These are phyloP conservation scores for Drosophila albomicans DNA, from an alignment of 1,140 invertebrate species.

Conservation along the genomic window DNA sequence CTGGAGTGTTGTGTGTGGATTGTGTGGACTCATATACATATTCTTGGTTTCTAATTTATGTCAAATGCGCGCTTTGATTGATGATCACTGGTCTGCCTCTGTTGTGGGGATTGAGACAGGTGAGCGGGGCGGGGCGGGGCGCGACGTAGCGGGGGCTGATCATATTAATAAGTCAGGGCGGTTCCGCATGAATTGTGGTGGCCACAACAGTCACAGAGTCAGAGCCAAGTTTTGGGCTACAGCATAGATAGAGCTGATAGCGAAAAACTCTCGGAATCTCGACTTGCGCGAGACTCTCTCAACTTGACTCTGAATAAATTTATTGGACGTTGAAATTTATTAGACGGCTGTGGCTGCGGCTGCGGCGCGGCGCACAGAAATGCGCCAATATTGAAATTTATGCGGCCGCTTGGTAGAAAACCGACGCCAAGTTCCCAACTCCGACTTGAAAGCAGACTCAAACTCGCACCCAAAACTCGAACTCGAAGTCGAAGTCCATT, in stretches of 20 bases:
- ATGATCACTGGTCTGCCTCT: constrained; percentile 56
- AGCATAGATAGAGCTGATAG: constrained; percentile 15
- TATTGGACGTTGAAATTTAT: constrained; percentile 77
- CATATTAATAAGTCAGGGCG: constrained; percentile 73
- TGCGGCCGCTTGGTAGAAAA: constrained; percentile 50
- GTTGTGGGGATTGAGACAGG: constrained; percentile 4
- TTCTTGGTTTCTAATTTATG: constrained; percentile 82
- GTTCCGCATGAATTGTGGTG: constrained; percentile 52
- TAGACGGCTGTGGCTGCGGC: constrained; percentile 40
- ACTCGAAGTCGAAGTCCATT: constrained; percentile 5
- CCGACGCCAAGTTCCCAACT: constrained; percentile 7
- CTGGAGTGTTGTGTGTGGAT: not conserved
- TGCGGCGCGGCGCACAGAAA: constrained; percentile 56
- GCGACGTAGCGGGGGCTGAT: constrained; percentile 21
- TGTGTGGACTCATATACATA: constrained; percentile 53
- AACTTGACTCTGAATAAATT: constrained; percentile 78
- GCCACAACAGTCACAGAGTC: constrained; percentile 9
- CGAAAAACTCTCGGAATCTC: constrained; percentile 1
- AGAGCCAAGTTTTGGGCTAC: not conserved
- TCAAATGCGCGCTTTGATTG: constrained; percentile 79
- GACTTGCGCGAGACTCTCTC: constrained; percentile 37
- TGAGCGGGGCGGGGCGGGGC: constrained; percentile 13
- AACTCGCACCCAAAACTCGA: constrained; percentile 11
- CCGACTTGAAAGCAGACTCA: constrained; percentile 1
- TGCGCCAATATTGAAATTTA: constrained; percentile 82